These are phyloP conservation scores for Umimayanthus kanabou DNA, from an alignment of 92 coral and sea anemone genomes.

Conservation along the genomic window DNA sequence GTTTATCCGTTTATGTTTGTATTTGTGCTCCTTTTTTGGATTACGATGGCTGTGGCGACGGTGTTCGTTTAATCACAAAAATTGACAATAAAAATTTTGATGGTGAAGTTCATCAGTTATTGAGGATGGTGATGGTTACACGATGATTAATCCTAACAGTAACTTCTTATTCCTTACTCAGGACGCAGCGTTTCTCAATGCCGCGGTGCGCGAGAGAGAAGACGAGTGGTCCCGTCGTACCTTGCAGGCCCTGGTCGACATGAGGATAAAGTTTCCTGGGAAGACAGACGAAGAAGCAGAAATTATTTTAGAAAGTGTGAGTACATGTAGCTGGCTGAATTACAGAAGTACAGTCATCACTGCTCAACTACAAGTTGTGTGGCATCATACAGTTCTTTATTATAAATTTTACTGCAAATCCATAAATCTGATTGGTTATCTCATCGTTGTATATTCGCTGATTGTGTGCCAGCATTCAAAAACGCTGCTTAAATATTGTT, in stretches of 20 bases:
- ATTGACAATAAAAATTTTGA: not conserved
- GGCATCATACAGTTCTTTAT: no score
- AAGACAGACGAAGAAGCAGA: conserved; percentile 96
- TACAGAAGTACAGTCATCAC: not conserved
- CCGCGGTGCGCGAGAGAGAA: conserved; percentile 83
- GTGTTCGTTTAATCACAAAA: no score
- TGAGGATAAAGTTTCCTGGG: conserved; percentile 99
- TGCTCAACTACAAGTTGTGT: no score
- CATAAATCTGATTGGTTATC: no score
- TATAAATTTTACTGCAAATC: no score
- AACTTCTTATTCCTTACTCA: conserved; percentile 6
- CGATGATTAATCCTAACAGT: not conserved
- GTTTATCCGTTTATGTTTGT: not conserved
- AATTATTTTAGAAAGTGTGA: conserved; percentile 81
- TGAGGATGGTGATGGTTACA: no score
- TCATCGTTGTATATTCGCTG: no score
- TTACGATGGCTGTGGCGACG: not conserved
- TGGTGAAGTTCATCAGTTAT: not conserved
- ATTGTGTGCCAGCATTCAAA: no score
- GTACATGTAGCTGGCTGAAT: conserved; percentile 6
- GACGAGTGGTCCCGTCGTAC: conserved; percentile 87
- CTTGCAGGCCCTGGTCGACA: conserved; percentile 79
- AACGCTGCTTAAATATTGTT: no score
- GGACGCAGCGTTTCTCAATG: conserved; percentile 83
- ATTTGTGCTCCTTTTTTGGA: not conserved